Percentiles rank a stretch among this genome's conserved stretches.
Conservation (phyloP, 2,113 vertebrate genomes). For the Clinocottus analis region DNA sequence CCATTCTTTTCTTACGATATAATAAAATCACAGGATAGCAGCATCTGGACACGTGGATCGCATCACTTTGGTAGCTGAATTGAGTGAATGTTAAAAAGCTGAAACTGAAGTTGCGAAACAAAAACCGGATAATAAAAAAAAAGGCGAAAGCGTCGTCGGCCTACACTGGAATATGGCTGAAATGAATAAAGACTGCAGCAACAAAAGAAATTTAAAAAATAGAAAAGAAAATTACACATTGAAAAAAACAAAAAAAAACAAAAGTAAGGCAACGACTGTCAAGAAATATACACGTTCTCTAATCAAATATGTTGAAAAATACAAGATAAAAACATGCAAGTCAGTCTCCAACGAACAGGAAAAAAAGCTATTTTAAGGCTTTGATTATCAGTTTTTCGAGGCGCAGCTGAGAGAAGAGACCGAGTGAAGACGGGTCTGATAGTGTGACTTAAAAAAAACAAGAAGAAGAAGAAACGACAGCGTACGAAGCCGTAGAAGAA, state of each 20-base stretch:
- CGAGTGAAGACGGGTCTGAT: slow-evolving; percentile 75
- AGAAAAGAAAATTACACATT: slow-evolving; percentile 60
- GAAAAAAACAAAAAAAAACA: slow-evolving; percentile 82
- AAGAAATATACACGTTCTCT: slow-evolving; percentile 80
- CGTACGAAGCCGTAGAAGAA: slow-evolving; percentile 86
- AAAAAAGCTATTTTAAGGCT: slow-evolving; percentile 79
- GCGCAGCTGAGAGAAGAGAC: slow-evolving; percentile 59
- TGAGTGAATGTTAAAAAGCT: slow-evolving; percentile 70
- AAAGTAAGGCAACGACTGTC: slow-evolving; percentile 82
- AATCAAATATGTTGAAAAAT: slow-evolving; percentile 85
- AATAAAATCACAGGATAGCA: slow-evolving; percentile 86
- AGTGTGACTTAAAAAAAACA: slow-evolving; percentile 85
- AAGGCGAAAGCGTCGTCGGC: slow-evolving; percentile 77
- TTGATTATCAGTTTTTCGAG: slow-evolving; percentile 73
- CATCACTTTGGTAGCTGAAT: slow-evolving; percentile 85
- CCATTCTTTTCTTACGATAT: slow-evolving; percentile 77
- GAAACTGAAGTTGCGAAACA: no score
- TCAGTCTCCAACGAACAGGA: no score
- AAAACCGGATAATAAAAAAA: slow-evolving; percentile 59
- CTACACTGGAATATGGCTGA: slow-evolving; percentile 81
- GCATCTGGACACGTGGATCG: slow-evolving; percentile 84
- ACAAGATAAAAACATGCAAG: slow-evolving; percentile 79
- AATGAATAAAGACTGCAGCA: slow-evolving; percentile 71
- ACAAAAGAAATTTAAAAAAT: no score
- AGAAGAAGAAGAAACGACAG: slow-evolving; percentile 76